Conservation (phyloP, 2,797 vertebrate genomes). For the Enteromius thamalakanensis region DNA sequence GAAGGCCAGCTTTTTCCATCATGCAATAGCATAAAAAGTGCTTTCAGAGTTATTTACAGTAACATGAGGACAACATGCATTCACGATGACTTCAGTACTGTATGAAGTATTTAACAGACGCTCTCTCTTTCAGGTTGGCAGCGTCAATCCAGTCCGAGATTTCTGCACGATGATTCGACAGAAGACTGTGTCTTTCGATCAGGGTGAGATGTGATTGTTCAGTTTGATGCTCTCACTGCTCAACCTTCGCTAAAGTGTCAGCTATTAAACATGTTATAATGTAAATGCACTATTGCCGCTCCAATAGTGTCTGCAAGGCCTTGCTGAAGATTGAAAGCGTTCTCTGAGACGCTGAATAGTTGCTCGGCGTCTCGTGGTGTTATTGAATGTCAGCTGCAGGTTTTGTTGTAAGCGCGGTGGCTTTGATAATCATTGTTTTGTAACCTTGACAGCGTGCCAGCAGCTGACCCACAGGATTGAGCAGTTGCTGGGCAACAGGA, state of each 20-base stretch:
- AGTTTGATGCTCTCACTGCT: neutral
- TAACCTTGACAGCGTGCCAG: conserved; percentile 82
- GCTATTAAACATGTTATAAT: neutral
- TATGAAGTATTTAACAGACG: neutral
- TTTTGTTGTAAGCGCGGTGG: conserved; percentile 25
- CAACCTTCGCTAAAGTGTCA: neutral
- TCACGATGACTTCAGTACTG: neutral
- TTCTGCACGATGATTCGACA: conserved; percentile 83
- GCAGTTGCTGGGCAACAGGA: conserved; percentile 90
- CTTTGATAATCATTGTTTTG: conserved; percentile 59
- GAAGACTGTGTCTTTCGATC: conserved; percentile 84
- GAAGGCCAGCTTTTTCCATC: too few species aligned
- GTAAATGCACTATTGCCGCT: neutral
- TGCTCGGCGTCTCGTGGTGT: neutral
- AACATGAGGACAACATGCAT: neutral
- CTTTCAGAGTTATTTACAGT: neutral
- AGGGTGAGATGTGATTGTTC: conserved; percentile 78
- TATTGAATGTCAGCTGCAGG: conserved; percentile 3
- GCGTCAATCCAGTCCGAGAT: conserved; percentile 87
- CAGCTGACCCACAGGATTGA: conserved; percentile 88
- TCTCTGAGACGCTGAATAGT: neutral
- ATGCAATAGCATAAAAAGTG: neutral
- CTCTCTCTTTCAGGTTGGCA: conserved; percentile 86
- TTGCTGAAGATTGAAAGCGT: neutral
- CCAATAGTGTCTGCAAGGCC: neutral